Percentiles rank a stretch among this genome's conserved stretches.
phyloP scores from a whole-genome alignment of 2,888 invertebrate species.

The Pseudeuparius sepicola region DNA sequence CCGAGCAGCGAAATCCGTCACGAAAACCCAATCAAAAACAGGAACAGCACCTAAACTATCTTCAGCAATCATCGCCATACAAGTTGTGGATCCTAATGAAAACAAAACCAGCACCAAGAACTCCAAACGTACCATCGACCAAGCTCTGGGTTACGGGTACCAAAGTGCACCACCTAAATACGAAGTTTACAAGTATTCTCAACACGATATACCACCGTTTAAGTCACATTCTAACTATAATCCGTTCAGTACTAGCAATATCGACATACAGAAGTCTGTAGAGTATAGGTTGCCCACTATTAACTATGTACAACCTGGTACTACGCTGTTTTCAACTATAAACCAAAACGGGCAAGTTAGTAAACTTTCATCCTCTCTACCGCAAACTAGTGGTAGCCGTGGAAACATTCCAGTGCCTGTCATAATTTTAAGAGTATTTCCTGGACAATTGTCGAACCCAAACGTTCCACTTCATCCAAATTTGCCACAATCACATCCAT shows the following conservation, averaged over 20 bases:
- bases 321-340: conserved; percentile 33
- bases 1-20: no score
- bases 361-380: conserved; percentile 42
- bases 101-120: conserved; percentile 37
- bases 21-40: no score
- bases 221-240: conserved; percentile 8
- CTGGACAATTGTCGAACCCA: conserved; percentile 46
- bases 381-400: conserved; percentile 39
- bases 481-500: conserved; percentile 45
- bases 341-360: conserved; percentile 40
- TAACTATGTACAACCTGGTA: conserved; percentile 30
- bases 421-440: conserved; percentile 47
- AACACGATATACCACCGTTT: conserved; percentile 48
- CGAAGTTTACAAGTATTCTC: conserved; percentile 61
- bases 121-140: conserved; percentile 63
- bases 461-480: conserved; percentile 46
- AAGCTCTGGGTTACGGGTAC: conserved; percentile 60
- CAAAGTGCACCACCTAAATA: conserved; percentile 44
- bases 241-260: background rate
- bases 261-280: conserved; percentile 29
- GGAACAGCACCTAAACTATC: no score
- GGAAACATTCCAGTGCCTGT: conserved; percentile 44
- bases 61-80: conserved; percentile 50
- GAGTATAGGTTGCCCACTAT: conserved; percentile 27
- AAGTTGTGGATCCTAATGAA: conserved; percentile 48